phyloP scores from a whole-genome alignment of 1,140 invertebrate genomes.

The Dinoponera quadriceps region DNA sequence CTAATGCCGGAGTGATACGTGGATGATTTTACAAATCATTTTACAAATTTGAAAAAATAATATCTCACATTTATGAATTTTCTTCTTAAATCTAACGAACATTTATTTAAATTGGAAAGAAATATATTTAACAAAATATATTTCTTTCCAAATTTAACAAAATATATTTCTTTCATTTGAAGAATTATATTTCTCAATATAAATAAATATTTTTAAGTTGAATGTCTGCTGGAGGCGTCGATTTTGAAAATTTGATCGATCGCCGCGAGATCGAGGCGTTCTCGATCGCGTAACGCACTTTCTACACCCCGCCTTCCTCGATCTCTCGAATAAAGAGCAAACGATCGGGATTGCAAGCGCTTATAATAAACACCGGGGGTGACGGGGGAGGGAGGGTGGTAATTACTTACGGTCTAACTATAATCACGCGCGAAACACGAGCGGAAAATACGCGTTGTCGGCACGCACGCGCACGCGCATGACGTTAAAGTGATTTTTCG shows the following conservation, averaged over 20 bases:
- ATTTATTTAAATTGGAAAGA: too few relatives aligned
- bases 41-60: too few relatives aligned
- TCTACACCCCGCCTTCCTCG: not conserved
- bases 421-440: conserved; percentile 2
- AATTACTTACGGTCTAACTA: conserved; percentile 26
- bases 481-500: conserved; percentile 29
- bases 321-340: conserved; percentile 10
- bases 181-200: too few relatives aligned
- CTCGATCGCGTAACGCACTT: conserved; percentile 1
- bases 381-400: not conserved
- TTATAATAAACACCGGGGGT: conserved; percentile 13
- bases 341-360: not conserved
- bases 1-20: too few relatives aligned
- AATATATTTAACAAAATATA: too few relatives aligned
- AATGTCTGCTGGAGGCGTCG: too few relatives aligned
- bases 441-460: conserved; percentile 26
- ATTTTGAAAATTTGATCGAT: not conserved
- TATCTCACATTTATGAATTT: too few relatives aligned
- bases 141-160: too few relatives aligned
- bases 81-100: too few relatives aligned
- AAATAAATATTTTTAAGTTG: too few relatives aligned
- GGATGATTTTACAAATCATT: too few relatives aligned
- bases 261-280: not conserved
- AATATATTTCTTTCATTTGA: too few relatives aligned
- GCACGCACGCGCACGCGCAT: not conserved